Base-by-base conservation (phyloP, 1,140 invertebrate species). In the Halotydeus destructor region DNA sequence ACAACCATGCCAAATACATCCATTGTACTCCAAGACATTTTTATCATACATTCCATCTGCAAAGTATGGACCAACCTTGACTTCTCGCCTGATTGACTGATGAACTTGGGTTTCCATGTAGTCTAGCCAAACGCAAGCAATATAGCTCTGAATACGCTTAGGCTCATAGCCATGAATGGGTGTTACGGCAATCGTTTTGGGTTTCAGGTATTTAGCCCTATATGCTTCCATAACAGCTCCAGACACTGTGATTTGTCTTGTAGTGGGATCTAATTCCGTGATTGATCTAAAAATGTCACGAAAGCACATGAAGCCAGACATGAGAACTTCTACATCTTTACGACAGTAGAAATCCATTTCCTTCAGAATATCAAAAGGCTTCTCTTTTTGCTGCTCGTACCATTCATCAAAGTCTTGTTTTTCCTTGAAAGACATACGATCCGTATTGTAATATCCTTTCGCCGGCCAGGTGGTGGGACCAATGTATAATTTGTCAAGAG, bases 1-100 rank as follows among this genome's bases (percentile, higher is more conserved):
- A 33, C 43, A 45, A 4, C 43, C 43, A 34, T 45, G 43, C 11
- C n/a, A 42, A 18, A n/a, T 18, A 44, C 43, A 45, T 27, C 43
- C 43, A 3, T 4, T 22, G 22, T 25, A 44, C 36, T 44, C 42
- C 14, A 16, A 44, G 18, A 44, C 42, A 24, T n/a, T n/a, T n/a
- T n/a, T n/a, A n/a, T n/a, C n/a, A 18, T 12, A 5, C 18, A 25
- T 39, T 14, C 33, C 42, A 43, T 44, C 42, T 3, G 23, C 42
- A 40, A 41, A 44, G 16, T 26, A 41, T 28, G 5, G 21, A 5
- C 42, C 38, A 44, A 44, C 14, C 16, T 22, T 16, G 3, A 14
- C 9, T 30, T 44, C 42, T 18, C 25, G 4, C 3, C 14, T 9
- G 8, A 44, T 37, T 8, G 5, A 3, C 5, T 18, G 18, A 28